Evolutionary conservation across 1,140 invertebrate species (phyloP).

Genomic region (Caenorhabditis latens): DNA sequence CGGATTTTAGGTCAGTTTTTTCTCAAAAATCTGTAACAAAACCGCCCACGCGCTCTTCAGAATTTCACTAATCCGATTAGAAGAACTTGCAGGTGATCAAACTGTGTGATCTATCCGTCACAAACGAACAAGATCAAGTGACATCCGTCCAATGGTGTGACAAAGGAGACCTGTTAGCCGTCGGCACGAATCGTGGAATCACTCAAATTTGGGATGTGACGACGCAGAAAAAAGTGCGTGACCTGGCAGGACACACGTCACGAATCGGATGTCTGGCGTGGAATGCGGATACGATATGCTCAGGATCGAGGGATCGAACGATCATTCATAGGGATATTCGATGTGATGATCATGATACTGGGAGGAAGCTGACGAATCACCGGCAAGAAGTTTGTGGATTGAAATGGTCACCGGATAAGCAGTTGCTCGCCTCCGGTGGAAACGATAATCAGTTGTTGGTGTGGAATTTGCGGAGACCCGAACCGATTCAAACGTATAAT

Average conservation of each 20-base stretch:
- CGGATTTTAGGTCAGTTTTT: too few species aligned
- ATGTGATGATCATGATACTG: constrained; percentile 83
- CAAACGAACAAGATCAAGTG: constrained; percentile 89
- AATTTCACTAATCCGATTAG: too few species aligned
- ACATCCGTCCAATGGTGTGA: constrained; percentile 99
- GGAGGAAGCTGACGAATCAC: constrained; percentile 86
- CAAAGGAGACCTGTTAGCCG: constrained; percentile 92
- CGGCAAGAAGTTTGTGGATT: constrained; percentile 96
- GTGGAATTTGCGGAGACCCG: constrained; percentile 91
- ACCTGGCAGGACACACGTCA: constrained; percentile 91
- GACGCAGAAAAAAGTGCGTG: constrained; percentile 90
- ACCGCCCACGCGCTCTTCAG: too few species aligned
- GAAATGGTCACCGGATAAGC: constrained; percentile 99
- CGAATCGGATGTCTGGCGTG: constrained; percentile 88
- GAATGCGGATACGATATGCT: constrained; percentile 96
- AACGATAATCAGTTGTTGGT: constrained; percentile 99
- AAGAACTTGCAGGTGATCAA: constrained; percentile 83
- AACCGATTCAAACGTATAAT: constrained; percentile 90
- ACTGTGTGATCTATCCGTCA: constrained; percentile 89
- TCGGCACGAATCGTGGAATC: constrained; percentile 87
- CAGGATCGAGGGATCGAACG: constrained; percentile 83
- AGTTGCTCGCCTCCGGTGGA: constrained; percentile 96
- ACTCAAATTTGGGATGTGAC: constrained; percentile 82
- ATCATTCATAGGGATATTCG: constrained; percentile 95
- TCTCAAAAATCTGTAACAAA: too few species aligned